Evolutionary conservation across 2,113 vertebrate species (phyloP).

Genomic region (Gymnogyps californianus): DNA sequence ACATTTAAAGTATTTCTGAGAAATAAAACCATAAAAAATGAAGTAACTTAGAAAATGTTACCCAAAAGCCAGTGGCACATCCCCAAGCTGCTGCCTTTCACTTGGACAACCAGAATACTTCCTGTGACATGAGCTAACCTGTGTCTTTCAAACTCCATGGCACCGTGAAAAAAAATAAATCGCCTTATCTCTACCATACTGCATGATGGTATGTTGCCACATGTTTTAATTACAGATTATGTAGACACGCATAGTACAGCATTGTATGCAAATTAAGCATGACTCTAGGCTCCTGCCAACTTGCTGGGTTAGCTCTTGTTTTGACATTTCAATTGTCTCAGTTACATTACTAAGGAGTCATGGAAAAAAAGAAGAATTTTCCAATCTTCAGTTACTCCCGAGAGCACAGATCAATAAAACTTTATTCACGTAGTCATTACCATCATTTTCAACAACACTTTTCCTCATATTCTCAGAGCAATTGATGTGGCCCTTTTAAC

Average conservation of each 20-base stretch:
- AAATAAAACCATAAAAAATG: background rate
- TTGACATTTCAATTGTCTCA: background rate
- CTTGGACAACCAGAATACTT: background rate
- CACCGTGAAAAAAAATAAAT: accelerated
- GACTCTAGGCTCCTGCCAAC: background rate
- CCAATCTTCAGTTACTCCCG: background rate
- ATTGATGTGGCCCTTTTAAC: background rate
- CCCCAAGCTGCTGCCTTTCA: background rate
- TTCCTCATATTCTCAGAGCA: background rate
- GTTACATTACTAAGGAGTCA: background rate
- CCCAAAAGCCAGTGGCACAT: background rate
- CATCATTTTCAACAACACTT: background rate
- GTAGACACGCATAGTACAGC: background rate
- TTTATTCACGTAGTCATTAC: background rate
- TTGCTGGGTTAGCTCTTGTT: background rate
- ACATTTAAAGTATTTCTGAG: background rate
- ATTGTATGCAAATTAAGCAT: background rate
- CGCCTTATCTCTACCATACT: background rate
- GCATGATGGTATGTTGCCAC: background rate
- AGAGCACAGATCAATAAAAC: background rate
- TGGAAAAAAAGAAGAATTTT: background rate
- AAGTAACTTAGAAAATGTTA: background rate
- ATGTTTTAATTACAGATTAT: background rate
- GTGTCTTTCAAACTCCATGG: background rate
- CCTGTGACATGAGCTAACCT: background rate